Evolutionary conservation across 2,113 vertebrate species (phyloP).

Genomic region (Engraulis encrasicolus): DNA sequence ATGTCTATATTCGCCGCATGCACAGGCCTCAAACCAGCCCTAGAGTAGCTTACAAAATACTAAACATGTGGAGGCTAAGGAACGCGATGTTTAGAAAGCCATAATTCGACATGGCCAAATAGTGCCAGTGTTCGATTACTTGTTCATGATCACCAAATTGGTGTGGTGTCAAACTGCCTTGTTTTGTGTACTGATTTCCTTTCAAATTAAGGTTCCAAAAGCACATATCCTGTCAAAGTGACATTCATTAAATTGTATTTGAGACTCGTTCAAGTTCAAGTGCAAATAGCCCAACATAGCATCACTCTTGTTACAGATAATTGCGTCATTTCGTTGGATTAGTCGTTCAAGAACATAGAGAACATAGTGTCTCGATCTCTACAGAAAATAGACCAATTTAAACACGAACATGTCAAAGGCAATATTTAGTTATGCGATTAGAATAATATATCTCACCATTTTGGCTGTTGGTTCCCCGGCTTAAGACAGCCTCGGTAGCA

Average conservation of each 20-base stretch:
- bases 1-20: slow-evolving; percentile 25
- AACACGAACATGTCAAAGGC: not conserved
- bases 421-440: not conserved
- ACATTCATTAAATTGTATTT: not conserved
- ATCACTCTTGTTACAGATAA: not conserved
- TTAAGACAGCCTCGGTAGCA: slow-evolving; percentile 43
- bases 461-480: slow-evolving; percentile 51
- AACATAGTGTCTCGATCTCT: not conserved
- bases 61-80: not conserved
- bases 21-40: slow-evolving; percentile 13
- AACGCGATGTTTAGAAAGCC: not conserved
- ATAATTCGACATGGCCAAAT: not conserved
- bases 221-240: not conserved
- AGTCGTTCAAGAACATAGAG: not conserved
- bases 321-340: not conserved
- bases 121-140: not conserved
- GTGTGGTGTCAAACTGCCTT: not conserved
- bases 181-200: not conserved
- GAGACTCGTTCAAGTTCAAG: not conserved
- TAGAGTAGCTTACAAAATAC: not conserved
- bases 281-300: not conserved
- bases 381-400: not conserved
- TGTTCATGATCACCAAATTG: not conserved
- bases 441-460: slow-evolving; percentile 49
- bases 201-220: not conserved